Base-by-base conservation (phyloP, 2,888 invertebrate species). In the Hypomecis punctinalis region DNA sequence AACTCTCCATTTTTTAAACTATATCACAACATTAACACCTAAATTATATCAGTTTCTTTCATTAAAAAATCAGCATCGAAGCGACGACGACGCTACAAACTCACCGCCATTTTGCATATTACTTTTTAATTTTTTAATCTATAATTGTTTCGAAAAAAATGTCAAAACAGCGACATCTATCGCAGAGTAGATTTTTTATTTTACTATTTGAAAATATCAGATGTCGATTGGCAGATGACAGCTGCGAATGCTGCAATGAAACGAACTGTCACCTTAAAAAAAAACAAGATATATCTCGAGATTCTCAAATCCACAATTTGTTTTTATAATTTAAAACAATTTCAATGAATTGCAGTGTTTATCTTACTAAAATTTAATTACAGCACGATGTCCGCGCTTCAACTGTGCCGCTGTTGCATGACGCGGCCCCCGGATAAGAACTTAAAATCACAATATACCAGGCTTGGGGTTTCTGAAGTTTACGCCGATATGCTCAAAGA, bases 401-500 rank as follows among this genome's bases (percentile, higher is more conserved):
- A 69, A 39, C 67, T 76, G 4, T 91, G 91, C 65, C 82, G 84
- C 10, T 91, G 91, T 71, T 91, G 91, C 69, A 77, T 89, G 47
- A 57, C 81, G 59, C 82, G 88, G 35, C 86, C 89, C 0, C 88
- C 90, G 0, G 91, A 90, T 62, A 91, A 88, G 67, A 79, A 86
- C 55, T 64, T 91, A 10, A 87, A 84, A 59, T 70, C 80, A 0
- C 63, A 80, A 5, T 89, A 90, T 67, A 80, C 76, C 47, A 76
- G 77, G 56, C 75, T 86, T 0, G 89, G 83, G 9, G 83, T 84
- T 67, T 73, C 82, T 0, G 91, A 91, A 82, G 72, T 89, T 49
- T 92, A 88, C 65, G 81, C 81, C 40, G 89, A 90, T 70, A 89
- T 92, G 88, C 67, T 92, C 37, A 89, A 86, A 69, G 89, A 92